Evolutionary conservation across 2,888 invertebrate genomes (phyloP), one percentile per base, ranked within the genome.

Genomic region (Athalia circularis): DNA sequence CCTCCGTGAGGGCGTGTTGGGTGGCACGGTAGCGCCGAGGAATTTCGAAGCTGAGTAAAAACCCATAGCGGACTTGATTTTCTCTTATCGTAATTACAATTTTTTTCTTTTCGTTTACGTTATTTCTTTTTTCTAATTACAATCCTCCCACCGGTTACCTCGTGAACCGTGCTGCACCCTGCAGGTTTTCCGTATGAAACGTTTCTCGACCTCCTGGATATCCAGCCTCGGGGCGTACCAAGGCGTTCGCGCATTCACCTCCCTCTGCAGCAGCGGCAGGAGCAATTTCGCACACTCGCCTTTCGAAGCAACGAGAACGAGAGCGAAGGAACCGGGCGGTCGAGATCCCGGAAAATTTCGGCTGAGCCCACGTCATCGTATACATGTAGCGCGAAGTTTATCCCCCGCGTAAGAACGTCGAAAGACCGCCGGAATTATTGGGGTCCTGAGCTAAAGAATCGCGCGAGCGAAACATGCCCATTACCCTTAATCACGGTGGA

Each of bases 401-500:
- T 61, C 64, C 64, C 61, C 29, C 15, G 48, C 59, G 29, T 59
- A 61, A 61, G 59, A 72, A 75, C 75, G 75, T 29, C 77, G 79
- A 59, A 81, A 80, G 80, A 78, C 80, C 59, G 64, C 65, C 79
- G 81, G 77, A 84, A 84, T 84, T 84, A 80, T 79, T 79, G 76
- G 70, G 82, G 79, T 77, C 65, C 77, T 76, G 77, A 65, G 79
- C 80, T 82, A 79, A 84, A 82, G 82, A 82, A 83, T 81, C 79
- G 77, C 79, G 77, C 80, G 80, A 79, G 81, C 82, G 79, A 80
- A 79, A 82, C 81, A 78, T 65, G 62, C 79, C 83, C 81, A 83
- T 84, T 82, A 83, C 80, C 80, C 80, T 82, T 81, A 83, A 83
- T 84, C 83, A 83, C 77, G 80, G 77, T 65, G 77, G 81, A 80